Percentiles rank a stretch among this genome's conserved stretches.
These are phyloP conservation scores for Syrista parreyssii DNA, from an alignment of 2,888 invertebrate species.

Conservation along the genomic window DNA sequence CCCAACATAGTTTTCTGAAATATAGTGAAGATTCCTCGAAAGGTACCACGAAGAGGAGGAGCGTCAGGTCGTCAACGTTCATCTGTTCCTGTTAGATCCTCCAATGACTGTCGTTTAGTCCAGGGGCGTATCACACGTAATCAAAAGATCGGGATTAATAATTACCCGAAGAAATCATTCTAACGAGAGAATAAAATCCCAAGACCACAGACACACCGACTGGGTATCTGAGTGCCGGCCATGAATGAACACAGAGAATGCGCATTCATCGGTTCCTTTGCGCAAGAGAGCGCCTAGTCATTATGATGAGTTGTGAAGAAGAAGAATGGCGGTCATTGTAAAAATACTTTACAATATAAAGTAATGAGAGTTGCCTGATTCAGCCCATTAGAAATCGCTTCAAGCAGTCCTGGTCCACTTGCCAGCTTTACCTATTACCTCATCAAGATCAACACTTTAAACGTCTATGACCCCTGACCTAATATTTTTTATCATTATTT, in stretches of 20 bases:
- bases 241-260: constrained; percentile 18
- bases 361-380: constrained; percentile 47
- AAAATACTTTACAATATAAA: constrained; percentile 38
- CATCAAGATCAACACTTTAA: too few relatives aligned
- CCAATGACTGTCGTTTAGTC: neutral
- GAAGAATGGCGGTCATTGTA: constrained; percentile 34
- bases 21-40: neutral
- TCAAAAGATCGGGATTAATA: constrained; percentile 4
- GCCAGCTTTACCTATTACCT: too few relatives aligned
- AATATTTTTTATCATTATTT: too few relatives aligned
- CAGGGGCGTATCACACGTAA: neutral
- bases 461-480: too few relatives aligned
- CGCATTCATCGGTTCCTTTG: constrained; percentile 38
- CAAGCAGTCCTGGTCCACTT: neutral
- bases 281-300: constrained; percentile 15
- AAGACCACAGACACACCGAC: neutral
- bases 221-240: neutral
- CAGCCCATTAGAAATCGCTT: constrained; percentile 23
- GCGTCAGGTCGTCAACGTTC: neutral
- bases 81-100: neutral
- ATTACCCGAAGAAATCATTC: neutral
- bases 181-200: neutral
- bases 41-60: neutral
- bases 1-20: neutral
- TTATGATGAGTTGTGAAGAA: constrained; percentile 13